Conservation (phyloP, 2,797 vertebrate species). For the Tokudaia tokunoshimensis region DNA sequence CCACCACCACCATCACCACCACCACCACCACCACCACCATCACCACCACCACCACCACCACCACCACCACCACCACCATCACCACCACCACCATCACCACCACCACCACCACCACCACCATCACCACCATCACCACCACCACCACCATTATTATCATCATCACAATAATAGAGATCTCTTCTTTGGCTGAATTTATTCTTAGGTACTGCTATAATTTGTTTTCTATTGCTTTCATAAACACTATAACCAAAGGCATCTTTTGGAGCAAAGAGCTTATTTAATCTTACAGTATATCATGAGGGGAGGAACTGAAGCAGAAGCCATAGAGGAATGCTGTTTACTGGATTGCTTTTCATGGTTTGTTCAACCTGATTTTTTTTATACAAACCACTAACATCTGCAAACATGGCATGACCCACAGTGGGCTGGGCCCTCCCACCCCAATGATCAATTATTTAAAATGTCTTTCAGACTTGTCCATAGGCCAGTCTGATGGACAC, state of each 20-base stretch:
- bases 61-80: too few species aligned
- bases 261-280: not conserved
- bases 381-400: not conserved
- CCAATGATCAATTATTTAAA: not conserved
- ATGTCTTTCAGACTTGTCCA: not conserved
- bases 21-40: too few species aligned
- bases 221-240: not conserved
- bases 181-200: not conserved
- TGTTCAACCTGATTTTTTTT: not conserved
- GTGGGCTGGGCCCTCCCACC: not conserved
- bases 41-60: too few species aligned
- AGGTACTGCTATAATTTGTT: not conserved
- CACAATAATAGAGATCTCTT: not conserved
- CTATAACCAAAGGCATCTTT: not conserved
- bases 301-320: not conserved
- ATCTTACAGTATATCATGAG: not conserved
- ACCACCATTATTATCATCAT: not conserved
- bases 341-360: not conserved
- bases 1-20: not conserved
- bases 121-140: not conserved
- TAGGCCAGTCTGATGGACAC: not conserved
- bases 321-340: not conserved
- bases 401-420: not conserved
- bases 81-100: too few species aligned
- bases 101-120: not conserved